Conservation (phyloP, 2,797 vertebrate species). For the Mormyrus proboscirostris region DNA sequence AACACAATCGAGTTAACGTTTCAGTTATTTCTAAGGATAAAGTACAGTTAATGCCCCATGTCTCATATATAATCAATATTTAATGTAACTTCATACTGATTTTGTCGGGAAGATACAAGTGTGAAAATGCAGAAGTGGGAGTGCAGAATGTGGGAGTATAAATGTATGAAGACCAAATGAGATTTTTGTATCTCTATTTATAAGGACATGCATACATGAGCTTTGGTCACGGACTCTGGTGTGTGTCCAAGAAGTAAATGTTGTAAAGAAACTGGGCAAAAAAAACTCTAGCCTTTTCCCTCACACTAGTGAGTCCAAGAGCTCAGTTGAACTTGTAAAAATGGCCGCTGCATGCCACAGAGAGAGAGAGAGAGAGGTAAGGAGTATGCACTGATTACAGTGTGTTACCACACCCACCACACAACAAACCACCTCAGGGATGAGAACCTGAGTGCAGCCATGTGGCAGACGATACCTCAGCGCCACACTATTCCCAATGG, state of each 20-base stretch:
- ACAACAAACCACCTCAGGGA: no score
- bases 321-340: background rate
- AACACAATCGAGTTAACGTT: background rate
- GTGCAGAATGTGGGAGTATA: background rate
- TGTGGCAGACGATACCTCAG: no score
- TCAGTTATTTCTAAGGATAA: background rate
- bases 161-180: background rate
- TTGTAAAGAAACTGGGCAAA: background rate
- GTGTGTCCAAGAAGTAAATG: background rate
- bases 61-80: background rate
- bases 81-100: background rate
- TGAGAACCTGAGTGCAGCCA: no score
- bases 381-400: no score
- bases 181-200: background rate
- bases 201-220: background rate
- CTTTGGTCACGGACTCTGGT: background rate
- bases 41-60: background rate
- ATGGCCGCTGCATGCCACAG: background rate
- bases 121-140: background rate
- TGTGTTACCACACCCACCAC: no score
- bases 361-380: no score
- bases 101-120: background rate
- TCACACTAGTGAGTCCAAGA: background rate
- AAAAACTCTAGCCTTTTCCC: background rate
- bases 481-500: no score